Base-by-base conservation (phyloP, 1,140 invertebrate genomes). In the Coptotermes formosanus region DNA sequence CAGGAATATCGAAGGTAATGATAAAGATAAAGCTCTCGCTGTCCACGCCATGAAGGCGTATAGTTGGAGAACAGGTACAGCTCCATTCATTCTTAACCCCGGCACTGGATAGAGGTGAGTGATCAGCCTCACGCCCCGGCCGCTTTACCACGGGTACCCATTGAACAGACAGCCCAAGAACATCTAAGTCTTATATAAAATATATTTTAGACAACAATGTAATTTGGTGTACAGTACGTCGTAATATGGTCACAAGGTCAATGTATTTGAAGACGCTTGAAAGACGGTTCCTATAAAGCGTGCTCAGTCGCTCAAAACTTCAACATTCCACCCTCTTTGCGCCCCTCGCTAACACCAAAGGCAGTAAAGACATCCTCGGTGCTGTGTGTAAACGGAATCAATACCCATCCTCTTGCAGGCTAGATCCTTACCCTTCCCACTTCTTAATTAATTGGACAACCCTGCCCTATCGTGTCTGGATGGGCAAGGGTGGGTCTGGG, bases 381-480 rank as follows among this genome's bases (percentile, higher is more conserved):
- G 64, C n/a, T 25, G 64, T 75, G 64, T 75, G 64, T 75, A 75
- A n/a, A 75, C 64, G 64, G 64, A 75, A 75, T 75, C 64, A 75
- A 75, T 75, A 75, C 64, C 30, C 64, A 75, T 75, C 64, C 64
- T 16, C 64, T 75, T n/a, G 59, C 25, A n/a, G 25, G 59, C 21
- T 3, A n/a, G 25, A 23, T n/a, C 59, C 59, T 23, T n/a, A 75
- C 64, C 64, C 64, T 75, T 75, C 64, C 64, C n/a, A 14, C 64
- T 30, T 75, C 64, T 75, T 75, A 75, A 75, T 75, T 75, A 75
- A 75, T 75, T 75, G 64, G 64, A 75, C 64, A 75, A 75, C 64
- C 64, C n/a, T 75, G 64, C 64, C n/a, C 64, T 30, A n/a, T 75
- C n/a, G 64, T 14, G 64, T 14, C 8, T 1, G 52, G 19, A 55